Evolutionary conservation across 2,797 vertebrate species (phyloP).

Genomic region (Sylvilagus floridanus): DNA sequence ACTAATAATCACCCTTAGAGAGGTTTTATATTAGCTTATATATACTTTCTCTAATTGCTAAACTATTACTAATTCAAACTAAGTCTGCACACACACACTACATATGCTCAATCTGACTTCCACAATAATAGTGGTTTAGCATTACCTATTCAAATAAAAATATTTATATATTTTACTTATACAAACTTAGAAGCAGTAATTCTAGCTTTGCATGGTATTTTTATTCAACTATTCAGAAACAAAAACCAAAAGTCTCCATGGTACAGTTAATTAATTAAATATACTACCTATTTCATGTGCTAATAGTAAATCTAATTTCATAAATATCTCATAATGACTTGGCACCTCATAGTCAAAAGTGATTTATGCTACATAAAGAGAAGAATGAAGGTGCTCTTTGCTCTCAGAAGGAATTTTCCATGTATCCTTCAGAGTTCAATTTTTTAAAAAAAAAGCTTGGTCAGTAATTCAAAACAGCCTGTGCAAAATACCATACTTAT

Average conservation of each 20-base stretch:
- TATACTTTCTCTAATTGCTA: slow-evolving; percentile 44
- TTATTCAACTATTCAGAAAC: slow-evolving; percentile 49
- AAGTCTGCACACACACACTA: background rate
- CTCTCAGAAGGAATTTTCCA: slow-evolving; percentile 58
- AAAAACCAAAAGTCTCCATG: slow-evolving; percentile 50
- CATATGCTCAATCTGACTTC: background rate
- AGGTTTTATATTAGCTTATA: slow-evolving; percentile 39
- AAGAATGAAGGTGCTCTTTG: slow-evolving; percentile 56
- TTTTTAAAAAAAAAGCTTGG: slow-evolving; percentile 51
- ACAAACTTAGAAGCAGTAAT: slow-evolving; percentile 52
- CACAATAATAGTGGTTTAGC: slow-evolving; percentile 42
- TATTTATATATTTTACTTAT: slow-evolving; percentile 55
- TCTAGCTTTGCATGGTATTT: slow-evolving; percentile 52
- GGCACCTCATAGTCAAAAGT: slow-evolving; percentile 49
- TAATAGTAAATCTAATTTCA: slow-evolving; percentile 62
- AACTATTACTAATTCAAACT: slow-evolving; percentile 24
- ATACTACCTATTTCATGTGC: slow-evolving; percentile 60
- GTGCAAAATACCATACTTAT: slow-evolving; percentile 57
- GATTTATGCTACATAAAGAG: slow-evolving; percentile 37
- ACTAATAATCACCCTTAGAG: slow-evolving; percentile 33
- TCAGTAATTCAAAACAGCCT: slow-evolving; percentile 74
- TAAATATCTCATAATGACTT: slow-evolving; percentile 67
- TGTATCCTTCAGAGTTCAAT: slow-evolving; percentile 55
- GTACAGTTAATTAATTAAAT: slow-evolving; percentile 61
- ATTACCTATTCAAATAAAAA: slow-evolving; percentile 57